These are phyloP conservation scores for Vanessa tameamea DNA, from an alignment of 1,140 invertebrate species.

Conservation along the genomic window DNA sequence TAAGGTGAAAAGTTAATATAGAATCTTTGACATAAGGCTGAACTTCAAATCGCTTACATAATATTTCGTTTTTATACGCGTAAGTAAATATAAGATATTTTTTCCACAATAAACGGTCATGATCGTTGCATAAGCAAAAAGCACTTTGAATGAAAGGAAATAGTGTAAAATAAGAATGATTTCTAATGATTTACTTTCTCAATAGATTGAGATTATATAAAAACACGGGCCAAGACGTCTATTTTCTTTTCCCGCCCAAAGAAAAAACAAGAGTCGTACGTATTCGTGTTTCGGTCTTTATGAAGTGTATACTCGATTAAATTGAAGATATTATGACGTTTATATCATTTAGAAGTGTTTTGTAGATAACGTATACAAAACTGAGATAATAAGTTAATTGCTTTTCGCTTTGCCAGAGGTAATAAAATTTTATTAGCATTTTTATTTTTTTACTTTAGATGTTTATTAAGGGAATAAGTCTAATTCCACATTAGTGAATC, in stretches of 20 bases:
- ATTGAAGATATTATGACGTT: constrained; percentile 45
- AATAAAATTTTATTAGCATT: no score
- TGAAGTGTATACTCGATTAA: constrained; percentile 42
- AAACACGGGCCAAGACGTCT: constrained; percentile 53
- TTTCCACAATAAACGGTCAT: not conserved
- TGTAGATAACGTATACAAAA: not conserved
- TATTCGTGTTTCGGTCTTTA: constrained; percentile 43
- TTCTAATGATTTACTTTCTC: constrained; percentile 69
- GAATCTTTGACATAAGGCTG: no score
- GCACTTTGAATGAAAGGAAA: constrained; percentile 12
- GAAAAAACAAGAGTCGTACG: constrained; percentile 67
- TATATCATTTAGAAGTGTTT: constrained; percentile 26
- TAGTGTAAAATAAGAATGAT: constrained; percentile 19
- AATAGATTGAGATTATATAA: constrained; percentile 47
- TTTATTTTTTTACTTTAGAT: no score
- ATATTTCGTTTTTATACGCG: no score
- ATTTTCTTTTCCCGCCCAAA: constrained; percentile 65
- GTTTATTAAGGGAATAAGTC: no score
- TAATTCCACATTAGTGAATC: no score
- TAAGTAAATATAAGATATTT: not conserved
- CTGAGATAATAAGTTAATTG: constrained; percentile 8
- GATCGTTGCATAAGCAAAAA: not conserved
- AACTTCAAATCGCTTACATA: no score
- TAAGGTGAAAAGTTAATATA: not conserved
- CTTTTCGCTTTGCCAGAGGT: no score